These are phyloP conservation scores for Carcina quercana DNA, from an alignment of 2,888 invertebrate species.

Conservation along the genomic window DNA sequence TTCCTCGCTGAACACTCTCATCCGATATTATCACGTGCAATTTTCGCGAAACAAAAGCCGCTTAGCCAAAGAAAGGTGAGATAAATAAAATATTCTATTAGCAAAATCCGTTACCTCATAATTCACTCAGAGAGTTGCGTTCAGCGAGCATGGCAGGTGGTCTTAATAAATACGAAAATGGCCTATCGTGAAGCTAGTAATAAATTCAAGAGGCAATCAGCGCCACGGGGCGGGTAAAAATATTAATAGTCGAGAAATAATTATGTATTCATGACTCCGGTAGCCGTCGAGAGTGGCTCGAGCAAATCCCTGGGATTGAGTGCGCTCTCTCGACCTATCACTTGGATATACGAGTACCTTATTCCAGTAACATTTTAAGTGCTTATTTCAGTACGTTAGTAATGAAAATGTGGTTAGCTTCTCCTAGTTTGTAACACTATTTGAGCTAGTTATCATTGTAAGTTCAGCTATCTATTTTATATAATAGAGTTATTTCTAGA, in stretches of 20 bases:
- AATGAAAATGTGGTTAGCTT: too few species aligned
- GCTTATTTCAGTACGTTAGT: too few species aligned
- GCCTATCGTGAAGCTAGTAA: slow-evolving; percentile 66
- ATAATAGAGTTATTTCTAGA: too few species aligned
- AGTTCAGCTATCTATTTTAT: too few species aligned
- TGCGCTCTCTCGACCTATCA: too few species aligned
- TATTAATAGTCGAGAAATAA: slow-evolving; percentile 72
- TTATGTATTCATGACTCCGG: slow-evolving; percentile 69
- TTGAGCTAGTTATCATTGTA: too few species aligned
- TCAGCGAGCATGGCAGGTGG: slow-evolving; percentile 62
- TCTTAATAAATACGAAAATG: slow-evolving; percentile 73
- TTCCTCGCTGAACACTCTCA: not conserved
- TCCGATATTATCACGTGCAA: slow-evolving; percentile 24
- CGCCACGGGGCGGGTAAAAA: slow-evolving; percentile 69
- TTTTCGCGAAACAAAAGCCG: slow-evolving; percentile 31
- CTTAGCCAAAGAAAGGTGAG: slow-evolving; percentile 43
- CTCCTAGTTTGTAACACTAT: too few species aligned
- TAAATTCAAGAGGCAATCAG: slow-evolving; percentile 75
- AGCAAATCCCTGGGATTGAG: slow-evolving; percentile 41
- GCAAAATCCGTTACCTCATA: slow-evolving; percentile 60
- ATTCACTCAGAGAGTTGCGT: slow-evolving; percentile 58
- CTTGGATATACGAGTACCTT: too few species aligned
- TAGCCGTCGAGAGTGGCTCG: slow-evolving; percentile 23
- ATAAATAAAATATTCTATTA: slow-evolving; percentile 72
- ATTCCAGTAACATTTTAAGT: too few species aligned